Evolutionary conservation across 1,140 invertebrate species (phyloP), one percentile per base, ranked within the genome.

Genomic region (Anadara kagoshimensis): DNA sequence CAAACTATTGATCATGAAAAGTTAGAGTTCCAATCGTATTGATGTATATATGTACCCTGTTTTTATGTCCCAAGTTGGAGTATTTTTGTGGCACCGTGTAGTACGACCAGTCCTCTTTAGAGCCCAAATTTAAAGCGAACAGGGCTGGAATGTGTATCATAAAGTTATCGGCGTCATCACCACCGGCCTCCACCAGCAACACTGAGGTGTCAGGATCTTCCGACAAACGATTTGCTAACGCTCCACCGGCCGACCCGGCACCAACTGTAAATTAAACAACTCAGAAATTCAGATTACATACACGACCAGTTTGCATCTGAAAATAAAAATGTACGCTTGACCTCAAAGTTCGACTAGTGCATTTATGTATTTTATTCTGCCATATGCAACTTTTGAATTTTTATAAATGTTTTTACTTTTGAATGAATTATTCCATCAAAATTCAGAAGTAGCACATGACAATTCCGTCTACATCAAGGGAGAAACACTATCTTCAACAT

Each of bases 131-230:
- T 0, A 14, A 44, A 3, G 22, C 61, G 1, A 18, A 11, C 4
- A 12, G 18, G 11, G n/a, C 7, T 1, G 61, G 61, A 16, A 51
- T 51, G 26, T 26, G 47, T 10, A 64, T 64, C 5, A 49, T 44
- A 18, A 29, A 22, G 36, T 64, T 64, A 18, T 41, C 45, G n/a
- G n/a, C 29, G 47, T 51, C 61, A 5, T 36, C 47, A 18, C n/a
- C 61, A n/a, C 61, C 61, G 5, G 61, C 61, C 44, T 64, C 61
- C 22, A 64, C 0, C 24, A 64, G 36, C n/a, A 64, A 51, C 12
- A 64, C 45, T 7, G 61, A 51, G 5, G 36, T 10, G 36, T 51
- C 26, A 5, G 44, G 29, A 29, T 64, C 45, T 51, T 64, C 61
- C n/a, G 61, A 64, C 12, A 64, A 22, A n/a, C 61, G 16, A 36